Percentiles rank a stretch among this genome's conserved stretches.
phyloP scores from a whole-genome alignment of 2,888 invertebrate genomes.

The Lithophane semibrunnea region DNA sequence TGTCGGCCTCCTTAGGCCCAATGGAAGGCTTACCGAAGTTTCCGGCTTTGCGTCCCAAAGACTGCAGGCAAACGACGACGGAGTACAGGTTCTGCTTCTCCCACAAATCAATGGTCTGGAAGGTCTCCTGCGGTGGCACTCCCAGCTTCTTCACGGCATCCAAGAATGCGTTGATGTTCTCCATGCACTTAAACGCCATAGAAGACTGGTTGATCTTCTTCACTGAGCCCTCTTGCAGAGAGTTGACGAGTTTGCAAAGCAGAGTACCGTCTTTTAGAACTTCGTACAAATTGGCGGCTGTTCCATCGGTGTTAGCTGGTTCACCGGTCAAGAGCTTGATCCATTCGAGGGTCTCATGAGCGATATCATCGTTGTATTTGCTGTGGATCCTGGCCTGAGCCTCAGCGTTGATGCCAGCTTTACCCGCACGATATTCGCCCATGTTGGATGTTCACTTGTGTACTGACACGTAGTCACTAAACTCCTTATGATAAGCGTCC shows the following conservation, averaged over 20 bases:
- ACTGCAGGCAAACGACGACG: slow-evolving; percentile 98
- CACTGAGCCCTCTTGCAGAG: slow-evolving; percentile 95
- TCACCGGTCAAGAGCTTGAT: slow-evolving; percentile 96
- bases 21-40: slow-evolving; percentile 96
- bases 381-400: slow-evolving; percentile 94
- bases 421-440: slow-evolving; percentile 87
- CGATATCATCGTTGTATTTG: slow-evolving; percentile 98
- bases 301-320: slow-evolving; percentile 95
- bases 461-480: slow-evolving; percentile 87
- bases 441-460: slow-evolving; percentile 84
- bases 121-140: slow-evolving; percentile 97
- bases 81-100: slow-evolving; percentile 98
- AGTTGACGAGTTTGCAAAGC: slow-evolving; percentile 97
- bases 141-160: slow-evolving; percentile 96
- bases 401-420: slow-evolving; percentile 89
- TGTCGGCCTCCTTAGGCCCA: slow-evolving; percentile 98
- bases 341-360: slow-evolving; percentile 98
- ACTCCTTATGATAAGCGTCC: slow-evolving; percentile 83
- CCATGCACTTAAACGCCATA: slow-evolving; percentile 99
- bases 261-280: slow-evolving; percentile 97
- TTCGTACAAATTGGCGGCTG: slow-evolving; percentile 97
- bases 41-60: slow-evolving; percentile 97
- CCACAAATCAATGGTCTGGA: slow-evolving; percentile 99
- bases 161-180: slow-evolving; percentile 98
- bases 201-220: slow-evolving; percentile 97